Base-by-base conservation (phyloP, 2,888 invertebrate genomes). In the Andrena fulva region DNA sequence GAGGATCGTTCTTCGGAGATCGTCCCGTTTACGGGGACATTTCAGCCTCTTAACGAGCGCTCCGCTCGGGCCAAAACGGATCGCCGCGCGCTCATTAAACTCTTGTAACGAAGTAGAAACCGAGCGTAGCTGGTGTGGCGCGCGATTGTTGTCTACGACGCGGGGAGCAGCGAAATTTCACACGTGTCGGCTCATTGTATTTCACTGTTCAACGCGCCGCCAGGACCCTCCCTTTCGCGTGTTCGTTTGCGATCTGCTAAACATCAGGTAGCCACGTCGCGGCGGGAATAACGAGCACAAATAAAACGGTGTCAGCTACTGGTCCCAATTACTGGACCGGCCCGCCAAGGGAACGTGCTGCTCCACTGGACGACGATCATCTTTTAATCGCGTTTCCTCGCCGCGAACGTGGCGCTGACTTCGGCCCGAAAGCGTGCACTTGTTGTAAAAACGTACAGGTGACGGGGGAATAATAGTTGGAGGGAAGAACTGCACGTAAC, bases 281-380 rank as follows among this genome's bases (percentile, higher is more conserved):
- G 86, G 48, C n/a, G 68, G 48, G 64, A 77, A 73, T 81, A 81
- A 77, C 82, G 77, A 81, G 87, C 79, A 76, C 78, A 77, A 83
- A 82, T 90, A 86, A 87, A 88, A 89, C 87, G 85, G 88, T 86
- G 90, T 89, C 88, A 90, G 89, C 87, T 87, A 87, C 87, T 80
- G 80, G 80, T 84, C 84, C 88, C 87, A 89, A 89, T 89, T 89
- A 88, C 86, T 67, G 80, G 67, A 69, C 72, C 84, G 66, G 77
- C 68, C 75, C 66, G 75, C 72, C 73, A 71, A 71, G 76, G 52
- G 63, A 79, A 84, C 79, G 84, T 81, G 83, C 80, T 77, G 71
- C 60, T 66, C 69, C 77, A 48, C 80, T 71, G 5, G 82, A 76
- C 76, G 79, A 70, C 71, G 75, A 77, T 85, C 82, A 81, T 86